Base-by-base conservation (phyloP, 23 tunicate species). In the Trididemnum nubilum region DNA sequence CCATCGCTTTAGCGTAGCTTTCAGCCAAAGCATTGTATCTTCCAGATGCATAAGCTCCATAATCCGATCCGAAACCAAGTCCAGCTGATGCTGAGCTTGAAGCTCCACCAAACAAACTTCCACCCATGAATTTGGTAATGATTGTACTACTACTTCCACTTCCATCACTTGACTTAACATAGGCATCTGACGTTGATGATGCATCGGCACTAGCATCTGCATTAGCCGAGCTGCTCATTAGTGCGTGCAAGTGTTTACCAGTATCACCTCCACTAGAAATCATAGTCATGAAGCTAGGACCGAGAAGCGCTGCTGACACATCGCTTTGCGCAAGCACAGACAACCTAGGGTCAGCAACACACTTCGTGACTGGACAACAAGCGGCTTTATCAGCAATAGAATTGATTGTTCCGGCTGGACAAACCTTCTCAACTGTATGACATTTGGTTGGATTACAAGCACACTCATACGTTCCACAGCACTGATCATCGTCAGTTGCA, bases 401-500 rank as follows among this genome's bases (percentile, higher is more conserved):
- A 38, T 38, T 77, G 4, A 36, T 38, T 0, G 69, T 65, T 15
- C 89, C 90, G 12, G 0, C 28, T 35, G 97, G 94, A 51, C 99
- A 96, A 1, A 19, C 23, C 5, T 28, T 37, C 25, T 75, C 60
- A 22, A 58, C 86, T 60, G 84, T 30, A 15, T 44, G 26, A 66
- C 99, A 96, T 82, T 86, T 91, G 36, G 71, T 64, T 0, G 90
- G 92, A 82, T 96, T 91, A 35, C 99, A 96, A 35, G 84, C 86
- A 44, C 99, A 96, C 18, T 87, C 96, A 57, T 81, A 96, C 34
- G 92, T 35, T 4, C 90, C 79, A 65, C 99, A 96, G 39, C 99
- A 96, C 5, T 24, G 36, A 0, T 29, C 2, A 26, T 78, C 79
- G 38, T 91, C 94, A 66, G 9, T 2, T 25, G 99, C 78, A 26